A percentile compares a stretch with the other conserved stretches of the same genome.
Conservation (phyloP, 2,113 vertebrate genomes). For the Deroptyus accipitrinus region DNA sequence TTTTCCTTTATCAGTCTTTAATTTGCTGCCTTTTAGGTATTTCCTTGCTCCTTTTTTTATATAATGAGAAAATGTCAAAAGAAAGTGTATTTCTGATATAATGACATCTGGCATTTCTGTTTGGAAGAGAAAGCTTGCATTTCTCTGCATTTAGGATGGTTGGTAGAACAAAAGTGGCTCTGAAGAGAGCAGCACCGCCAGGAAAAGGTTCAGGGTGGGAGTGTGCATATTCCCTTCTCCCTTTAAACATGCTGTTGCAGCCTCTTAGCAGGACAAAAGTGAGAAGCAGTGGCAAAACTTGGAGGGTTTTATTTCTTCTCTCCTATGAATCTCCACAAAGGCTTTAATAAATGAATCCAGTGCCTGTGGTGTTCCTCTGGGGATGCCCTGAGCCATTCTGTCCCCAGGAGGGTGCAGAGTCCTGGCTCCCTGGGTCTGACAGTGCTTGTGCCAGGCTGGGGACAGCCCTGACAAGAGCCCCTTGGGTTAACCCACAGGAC, state of each 20-base stretch:
- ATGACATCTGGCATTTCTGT: neutral
- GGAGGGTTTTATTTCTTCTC: neutral
- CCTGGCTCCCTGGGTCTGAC: rapidly evolving
- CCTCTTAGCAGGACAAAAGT: neutral
- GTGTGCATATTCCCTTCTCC: neutral
- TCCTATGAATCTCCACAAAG: neutral
- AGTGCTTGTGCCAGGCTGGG: neutral
- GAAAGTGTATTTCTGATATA: neutral
- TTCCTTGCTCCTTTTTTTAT: neutral
- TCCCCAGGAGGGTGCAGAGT: neutral
- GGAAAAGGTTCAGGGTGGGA: neutral
- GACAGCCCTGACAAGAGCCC: neutral
- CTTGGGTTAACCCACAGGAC: neutral
- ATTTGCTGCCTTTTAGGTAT: neutral
- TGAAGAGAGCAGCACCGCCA: neutral
- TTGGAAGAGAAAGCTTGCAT: neutral
- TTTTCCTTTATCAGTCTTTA: neutral
- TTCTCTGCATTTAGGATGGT: neutral
- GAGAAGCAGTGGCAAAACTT: neutral
- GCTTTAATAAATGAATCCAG: neutral
- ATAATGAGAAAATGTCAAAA: neutral
- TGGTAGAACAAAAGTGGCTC: neutral
- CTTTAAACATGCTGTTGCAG: neutral
- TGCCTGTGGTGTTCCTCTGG: neutral
- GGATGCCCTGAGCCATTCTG: rapidly evolving